phyloP scores from a whole-genome alignment of 92 coral and sea anemone genomes.

The Galaxea fascicularis region DNA sequence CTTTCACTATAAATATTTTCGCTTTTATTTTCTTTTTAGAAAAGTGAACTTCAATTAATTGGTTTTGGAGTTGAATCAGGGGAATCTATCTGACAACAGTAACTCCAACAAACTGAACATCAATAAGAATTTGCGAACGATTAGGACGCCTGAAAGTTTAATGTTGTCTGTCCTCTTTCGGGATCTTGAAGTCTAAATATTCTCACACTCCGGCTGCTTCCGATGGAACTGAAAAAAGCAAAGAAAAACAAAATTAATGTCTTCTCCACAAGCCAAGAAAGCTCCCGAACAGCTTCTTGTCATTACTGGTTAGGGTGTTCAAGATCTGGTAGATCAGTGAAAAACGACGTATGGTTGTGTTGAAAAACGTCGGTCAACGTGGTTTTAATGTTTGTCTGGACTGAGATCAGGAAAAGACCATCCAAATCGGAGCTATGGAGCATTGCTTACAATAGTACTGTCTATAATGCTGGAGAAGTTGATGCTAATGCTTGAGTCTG shows the following conservation, averaged over 20 bases:
- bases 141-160: conserved; percentile 63
- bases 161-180: conserved; percentile 84
- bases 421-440: background rate
- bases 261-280: too few species aligned
- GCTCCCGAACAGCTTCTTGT: background rate
- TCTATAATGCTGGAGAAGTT: background rate
- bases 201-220: conserved; percentile 67
- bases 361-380: too few species aligned
- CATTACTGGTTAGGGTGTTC: too few species aligned
- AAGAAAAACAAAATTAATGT: too few species aligned
- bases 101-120: background rate
- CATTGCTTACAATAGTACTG: background rate
- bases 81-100: background rate
- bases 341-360: too few species aligned
- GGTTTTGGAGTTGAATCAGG: background rate
- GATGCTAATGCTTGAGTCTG: background rate
- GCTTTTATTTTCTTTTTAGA: background rate
- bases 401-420: background rate
- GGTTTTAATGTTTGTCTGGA: too few species aligned
- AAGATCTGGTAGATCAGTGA: too few species aligned
- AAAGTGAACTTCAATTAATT: background rate
- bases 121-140: background rate
- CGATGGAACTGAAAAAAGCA: conserved; percentile 67
- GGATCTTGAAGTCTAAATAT: conserved; percentile 88
- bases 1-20: background rate